These are phyloP conservation scores for Limonius californicus DNA, from an alignment of 1,140 invertebrate genomes.

Conservation along the genomic window DNA sequence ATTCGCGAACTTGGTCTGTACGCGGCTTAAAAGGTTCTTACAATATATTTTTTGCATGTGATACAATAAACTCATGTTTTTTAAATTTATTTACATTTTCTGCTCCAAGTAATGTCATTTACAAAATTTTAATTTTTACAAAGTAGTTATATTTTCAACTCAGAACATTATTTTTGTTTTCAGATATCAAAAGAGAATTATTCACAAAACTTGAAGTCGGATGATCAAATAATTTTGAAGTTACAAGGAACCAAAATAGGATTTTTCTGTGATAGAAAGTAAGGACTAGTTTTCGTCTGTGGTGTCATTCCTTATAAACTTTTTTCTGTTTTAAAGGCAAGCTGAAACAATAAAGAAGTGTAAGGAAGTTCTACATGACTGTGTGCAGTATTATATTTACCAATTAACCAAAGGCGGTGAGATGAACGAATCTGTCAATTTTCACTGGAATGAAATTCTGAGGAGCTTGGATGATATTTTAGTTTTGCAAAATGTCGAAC, in stretches of 20 bases:
- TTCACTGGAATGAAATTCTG: slow-evolving; percentile 34
- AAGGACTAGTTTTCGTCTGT: slow-evolving; percentile 18
- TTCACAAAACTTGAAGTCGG: slow-evolving; percentile 17
- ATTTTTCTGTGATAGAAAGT: slow-evolving; percentile 38
- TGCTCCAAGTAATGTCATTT: too few species aligned
- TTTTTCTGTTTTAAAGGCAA: slow-evolving; percentile 33
- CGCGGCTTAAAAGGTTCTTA: too few species aligned
- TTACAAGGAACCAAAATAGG: slow-evolving; percentile 37
- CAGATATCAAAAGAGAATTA: slow-evolving; percentile 23
- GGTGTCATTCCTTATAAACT: slow-evolving; percentile 10
- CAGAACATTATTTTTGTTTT: slow-evolving; percentile 26
- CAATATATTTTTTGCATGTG: too few species aligned
- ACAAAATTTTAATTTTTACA: too few species aligned
- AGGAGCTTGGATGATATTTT: slow-evolving; percentile 19
- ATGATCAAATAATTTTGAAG: slow-evolving; percentile 32
- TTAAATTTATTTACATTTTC: too few species aligned
- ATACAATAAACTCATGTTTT: too few species aligned
- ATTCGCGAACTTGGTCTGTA: too few species aligned
- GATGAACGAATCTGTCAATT: slow-evolving; percentile 26
- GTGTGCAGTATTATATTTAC: slow-evolving; percentile 37
- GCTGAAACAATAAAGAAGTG: slow-evolving; percentile 35
- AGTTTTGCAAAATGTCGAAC: background rate
- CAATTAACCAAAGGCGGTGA: slow-evolving; percentile 39
- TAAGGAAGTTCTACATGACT: slow-evolving; percentile 32
- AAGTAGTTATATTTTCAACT: too few species aligned